A percentile compares a stretch with the other conserved stretches of the same genome.
phyloP scores from a whole-genome alignment of 1,140 invertebrate genomes.

The Ooceraea biroi region DNA sequence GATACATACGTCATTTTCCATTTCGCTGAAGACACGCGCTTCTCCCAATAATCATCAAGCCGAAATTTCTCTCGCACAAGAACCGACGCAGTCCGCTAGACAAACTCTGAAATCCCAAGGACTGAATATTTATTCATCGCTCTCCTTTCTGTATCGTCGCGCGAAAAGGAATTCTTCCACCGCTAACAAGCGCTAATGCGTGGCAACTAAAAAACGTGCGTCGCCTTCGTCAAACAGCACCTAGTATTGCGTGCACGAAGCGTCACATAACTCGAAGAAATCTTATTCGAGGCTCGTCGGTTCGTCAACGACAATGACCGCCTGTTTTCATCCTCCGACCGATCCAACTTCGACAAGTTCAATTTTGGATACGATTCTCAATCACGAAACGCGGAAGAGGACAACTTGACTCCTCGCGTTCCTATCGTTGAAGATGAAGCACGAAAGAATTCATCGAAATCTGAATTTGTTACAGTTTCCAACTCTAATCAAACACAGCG shows the following conservation, averaged over 20 bases:
- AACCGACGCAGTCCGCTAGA: not conserved
- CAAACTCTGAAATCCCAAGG: conserved; percentile 8
- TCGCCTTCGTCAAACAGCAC: conserved; percentile 22
- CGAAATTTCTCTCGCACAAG: not conserved
- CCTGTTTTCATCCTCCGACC: not conserved
- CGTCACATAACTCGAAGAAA: not conserved
- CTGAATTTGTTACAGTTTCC: too few relatives aligned
- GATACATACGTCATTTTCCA: too few relatives aligned
- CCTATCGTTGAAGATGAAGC: not conserved
- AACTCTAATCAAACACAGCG: too few relatives aligned
- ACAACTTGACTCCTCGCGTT: too few relatives aligned
- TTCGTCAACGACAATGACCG: not conserved
- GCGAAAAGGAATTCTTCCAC: conserved; percentile 16
- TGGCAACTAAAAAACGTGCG: conserved; percentile 34
- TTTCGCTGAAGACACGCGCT: too few relatives aligned
- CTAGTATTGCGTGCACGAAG: not conserved
- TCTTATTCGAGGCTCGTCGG: not conserved
- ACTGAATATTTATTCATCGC: conserved; percentile 7
- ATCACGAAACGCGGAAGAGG: too few relatives aligned
- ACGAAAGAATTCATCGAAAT: not conserved
- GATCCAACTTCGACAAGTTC: not conserved
- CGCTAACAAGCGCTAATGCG: conserved; percentile 36
- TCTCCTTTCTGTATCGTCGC: conserved; percentile 1
- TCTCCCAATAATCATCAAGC: not conserved
- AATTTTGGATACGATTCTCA: too few relatives aligned